These are phyloP conservation scores for Drosophila watanabei DNA, from an alignment of 1,140 invertebrate species.

Conservation along the genomic window DNA sequence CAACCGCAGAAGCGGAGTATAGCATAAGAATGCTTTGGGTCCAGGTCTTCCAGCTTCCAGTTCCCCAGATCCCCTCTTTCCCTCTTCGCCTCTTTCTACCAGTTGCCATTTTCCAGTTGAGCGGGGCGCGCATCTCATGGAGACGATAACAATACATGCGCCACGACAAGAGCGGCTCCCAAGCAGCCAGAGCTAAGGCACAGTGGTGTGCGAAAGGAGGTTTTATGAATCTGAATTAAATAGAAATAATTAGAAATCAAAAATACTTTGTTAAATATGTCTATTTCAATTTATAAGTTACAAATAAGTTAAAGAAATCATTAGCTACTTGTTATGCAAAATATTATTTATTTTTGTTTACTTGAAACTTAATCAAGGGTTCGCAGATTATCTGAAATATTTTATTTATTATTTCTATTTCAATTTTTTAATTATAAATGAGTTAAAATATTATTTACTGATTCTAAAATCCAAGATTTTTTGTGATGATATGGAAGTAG, in stretches of 20 bases:
- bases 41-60: slow-evolving; percentile 5
- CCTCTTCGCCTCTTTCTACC: too few relatives aligned
- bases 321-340: too few relatives aligned
- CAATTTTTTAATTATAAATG: too few relatives aligned
- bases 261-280: not conserved
- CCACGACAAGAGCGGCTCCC: slow-evolving; percentile 55
- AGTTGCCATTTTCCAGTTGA: slow-evolving; percentile 30
- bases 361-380: too few relatives aligned
- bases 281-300: not conserved
- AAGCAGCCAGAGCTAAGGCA: slow-evolving; percentile 11
- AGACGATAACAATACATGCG: slow-evolving; percentile 77
- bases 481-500: too few relatives aligned
- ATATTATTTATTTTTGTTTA: too few relatives aligned
- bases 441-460: too few relatives aligned
- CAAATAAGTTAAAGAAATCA: not conserved
- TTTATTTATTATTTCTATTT: too few relatives aligned
- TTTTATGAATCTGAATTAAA: not conserved
- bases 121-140: slow-evolving; percentile 50
- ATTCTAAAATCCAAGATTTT: too few relatives aligned
- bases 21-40: slow-evolving; percentile 63
- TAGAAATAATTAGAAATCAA: fast-evolving
- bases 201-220: not conserved
- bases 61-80: not conserved
- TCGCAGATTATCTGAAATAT: too few relatives aligned
- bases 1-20: slow-evolving; percentile 50